Evolutionary conservation across 2,113 vertebrate species (phyloP).

Genomic region (Cyphomyrus plagiostoma): DNA sequence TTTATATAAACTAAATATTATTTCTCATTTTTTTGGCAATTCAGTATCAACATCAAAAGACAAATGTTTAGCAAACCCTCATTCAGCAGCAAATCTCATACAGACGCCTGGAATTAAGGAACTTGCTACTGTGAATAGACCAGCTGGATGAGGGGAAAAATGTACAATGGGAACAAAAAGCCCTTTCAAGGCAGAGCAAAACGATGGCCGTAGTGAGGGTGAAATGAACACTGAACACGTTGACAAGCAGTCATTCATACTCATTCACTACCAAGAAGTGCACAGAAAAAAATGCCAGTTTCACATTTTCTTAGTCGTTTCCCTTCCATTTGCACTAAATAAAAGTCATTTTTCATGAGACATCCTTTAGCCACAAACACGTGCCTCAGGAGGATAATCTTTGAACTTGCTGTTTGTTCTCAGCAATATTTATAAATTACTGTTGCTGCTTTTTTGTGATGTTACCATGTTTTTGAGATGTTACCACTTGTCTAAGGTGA

Average conservation of each 20-base stretch:
- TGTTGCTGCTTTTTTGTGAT: neutral
- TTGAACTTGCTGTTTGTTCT: neutral
- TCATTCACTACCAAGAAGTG: neutral
- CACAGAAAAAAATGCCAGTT: neutral
- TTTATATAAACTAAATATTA: neutral
- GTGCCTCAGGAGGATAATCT: neutral
- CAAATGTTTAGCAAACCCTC: neutral
- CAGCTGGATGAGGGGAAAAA: neutral
- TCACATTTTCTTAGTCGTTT: neutral
- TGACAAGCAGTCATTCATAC: neutral
- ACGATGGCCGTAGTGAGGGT: neutral
- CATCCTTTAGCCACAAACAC: neutral
- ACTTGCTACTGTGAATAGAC: neutral
- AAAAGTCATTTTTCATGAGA: neutral
- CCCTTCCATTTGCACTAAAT: neutral
- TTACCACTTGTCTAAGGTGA: neutral
- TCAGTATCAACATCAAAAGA: neutral
- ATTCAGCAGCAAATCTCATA: neutral
- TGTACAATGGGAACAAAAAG: neutral
- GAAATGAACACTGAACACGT: neutral
- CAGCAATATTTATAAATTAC: neutral
- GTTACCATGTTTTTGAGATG: neutral
- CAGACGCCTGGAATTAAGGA: neutral
- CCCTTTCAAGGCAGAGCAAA: neutral
- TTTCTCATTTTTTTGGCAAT: neutral